These are phyloP conservation scores for Crypturellus tataupa DNA, from an alignment of 2,797 vertebrate genomes.

Conservation along the genomic window DNA sequence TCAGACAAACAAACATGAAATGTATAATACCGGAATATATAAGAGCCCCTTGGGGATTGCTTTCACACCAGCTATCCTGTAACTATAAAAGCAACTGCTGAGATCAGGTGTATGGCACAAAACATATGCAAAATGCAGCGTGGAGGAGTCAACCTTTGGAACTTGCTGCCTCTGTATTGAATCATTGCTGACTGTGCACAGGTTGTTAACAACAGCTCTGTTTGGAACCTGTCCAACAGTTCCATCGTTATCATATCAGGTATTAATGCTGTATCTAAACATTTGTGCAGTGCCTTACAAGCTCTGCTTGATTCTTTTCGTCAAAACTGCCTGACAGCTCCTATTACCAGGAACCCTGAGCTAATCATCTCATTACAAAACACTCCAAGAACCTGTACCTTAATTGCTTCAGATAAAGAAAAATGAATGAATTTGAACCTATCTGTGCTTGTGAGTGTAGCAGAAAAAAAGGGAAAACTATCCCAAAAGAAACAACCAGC, in stretches of 20 bases:
- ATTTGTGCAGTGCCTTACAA: background rate
- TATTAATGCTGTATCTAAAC: background rate
- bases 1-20: background rate
- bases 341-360: background rate
- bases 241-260: background rate
- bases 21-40: background rate
- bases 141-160: background rate
- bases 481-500: background rate
- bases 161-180: too few species aligned
- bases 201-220: background rate
- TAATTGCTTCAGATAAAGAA: constrained; percentile 35
- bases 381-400: background rate
- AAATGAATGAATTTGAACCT: background rate
- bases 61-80: background rate
- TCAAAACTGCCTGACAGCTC: constrained; percentile 11
- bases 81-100: background rate
- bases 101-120: background rate
- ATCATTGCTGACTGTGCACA: background rate
- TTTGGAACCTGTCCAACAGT: background rate
- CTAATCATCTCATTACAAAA: constrained; percentile 20
- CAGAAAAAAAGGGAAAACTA: background rate
- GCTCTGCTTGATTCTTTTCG: background rate
- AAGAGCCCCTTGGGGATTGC: background rate
- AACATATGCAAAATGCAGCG: background rate
- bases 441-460: background rate